These are phyloP conservation scores for Aporophyla lueneburgensis DNA, from an alignment of 2,888 invertebrate species.

Conservation along the genomic window DNA sequence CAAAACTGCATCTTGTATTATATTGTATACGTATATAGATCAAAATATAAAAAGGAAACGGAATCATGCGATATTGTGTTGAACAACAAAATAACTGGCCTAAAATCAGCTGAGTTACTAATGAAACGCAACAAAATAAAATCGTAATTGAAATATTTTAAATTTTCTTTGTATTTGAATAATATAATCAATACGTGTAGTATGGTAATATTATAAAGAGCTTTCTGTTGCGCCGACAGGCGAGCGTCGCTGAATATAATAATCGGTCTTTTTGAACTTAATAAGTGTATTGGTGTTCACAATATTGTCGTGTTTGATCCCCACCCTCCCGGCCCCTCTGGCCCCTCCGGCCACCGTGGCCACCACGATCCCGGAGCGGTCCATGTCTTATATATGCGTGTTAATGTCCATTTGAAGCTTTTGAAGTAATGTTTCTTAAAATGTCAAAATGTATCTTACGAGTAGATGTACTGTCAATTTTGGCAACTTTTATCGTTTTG, in stretches of 20 bases:
- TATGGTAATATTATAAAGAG: constrained; percentile 51
- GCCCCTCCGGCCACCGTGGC: background rate
- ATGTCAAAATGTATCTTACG: constrained; percentile 52
- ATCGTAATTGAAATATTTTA: background rate
- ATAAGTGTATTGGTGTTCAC: constrained; percentile 76
- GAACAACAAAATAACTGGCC: constrained; percentile 52
- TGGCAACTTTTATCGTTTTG: constrained; percentile 64
- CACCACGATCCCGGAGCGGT: constrained; percentile 9
- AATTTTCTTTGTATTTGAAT: constrained; percentile 15
- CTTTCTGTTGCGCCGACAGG: constrained; percentile 43
- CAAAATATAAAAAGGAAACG: background rate
- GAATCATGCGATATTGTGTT: constrained; percentile 28
- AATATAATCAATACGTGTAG: constrained; percentile 37
- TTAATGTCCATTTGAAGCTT: constrained; percentile 64
- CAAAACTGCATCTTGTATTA: too few species aligned
- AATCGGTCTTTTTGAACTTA: constrained; percentile 62
- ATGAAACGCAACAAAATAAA: constrained; percentile 36
- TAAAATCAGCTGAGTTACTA: constrained; percentile 57
- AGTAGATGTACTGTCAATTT: constrained; percentile 52
- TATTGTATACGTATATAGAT: too few species aligned
- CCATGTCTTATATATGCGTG: constrained; percentile 44
- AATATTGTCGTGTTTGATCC: constrained; percentile 50
- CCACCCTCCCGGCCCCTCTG: too few species aligned
- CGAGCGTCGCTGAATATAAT: constrained; percentile 40
- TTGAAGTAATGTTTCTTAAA: constrained; percentile 60